Evolutionary conservation across 1,140 invertebrate genomes (phyloP).

Genomic region (Ylistrum balloti): DNA sequence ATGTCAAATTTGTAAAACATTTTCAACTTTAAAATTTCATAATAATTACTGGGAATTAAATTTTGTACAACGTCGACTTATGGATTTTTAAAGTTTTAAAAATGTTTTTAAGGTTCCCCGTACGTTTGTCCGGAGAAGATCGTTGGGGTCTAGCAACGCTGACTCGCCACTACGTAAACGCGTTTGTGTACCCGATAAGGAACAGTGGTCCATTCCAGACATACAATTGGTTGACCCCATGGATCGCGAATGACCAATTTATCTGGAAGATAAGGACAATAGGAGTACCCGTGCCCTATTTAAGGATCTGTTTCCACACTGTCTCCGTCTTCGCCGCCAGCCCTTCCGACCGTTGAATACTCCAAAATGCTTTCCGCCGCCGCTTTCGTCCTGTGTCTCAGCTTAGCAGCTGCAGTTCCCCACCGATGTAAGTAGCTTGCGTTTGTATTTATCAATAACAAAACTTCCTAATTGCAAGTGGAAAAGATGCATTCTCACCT

Average conservation of each 20-base stretch:
- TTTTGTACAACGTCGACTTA: background rate
- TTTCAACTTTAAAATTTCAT: too few relatives aligned
- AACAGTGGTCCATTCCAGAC: background rate
- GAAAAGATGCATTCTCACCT: too few relatives aligned
- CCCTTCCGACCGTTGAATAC: conserved; percentile 30
- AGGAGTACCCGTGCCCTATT: background rate
- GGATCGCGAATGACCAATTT: background rate
- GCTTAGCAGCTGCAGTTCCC: background rate
- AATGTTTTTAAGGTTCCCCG: background rate
- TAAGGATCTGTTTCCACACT: background rate
- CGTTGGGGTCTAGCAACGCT: background rate
- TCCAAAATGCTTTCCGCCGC: conserved; percentile 18
- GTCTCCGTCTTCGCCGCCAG: conserved; percentile 4
- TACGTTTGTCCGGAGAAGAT: background rate
- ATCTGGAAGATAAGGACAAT: background rate
- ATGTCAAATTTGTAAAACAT: too few relatives aligned
- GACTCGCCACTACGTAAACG: background rate
- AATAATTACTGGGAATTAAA: too few relatives aligned
- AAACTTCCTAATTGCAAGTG: too few relatives aligned
- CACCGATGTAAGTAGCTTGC: background rate
- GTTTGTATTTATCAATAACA: too few relatives aligned
- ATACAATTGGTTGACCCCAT: conserved; percentile 1
- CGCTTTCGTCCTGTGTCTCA: conserved; percentile 4
- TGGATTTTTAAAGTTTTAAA: background rate
- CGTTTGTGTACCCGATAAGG: background rate